Evolutionary conservation across 2,888 invertebrate species (phyloP).

Genomic region (Pterostichus madidus): DNA sequence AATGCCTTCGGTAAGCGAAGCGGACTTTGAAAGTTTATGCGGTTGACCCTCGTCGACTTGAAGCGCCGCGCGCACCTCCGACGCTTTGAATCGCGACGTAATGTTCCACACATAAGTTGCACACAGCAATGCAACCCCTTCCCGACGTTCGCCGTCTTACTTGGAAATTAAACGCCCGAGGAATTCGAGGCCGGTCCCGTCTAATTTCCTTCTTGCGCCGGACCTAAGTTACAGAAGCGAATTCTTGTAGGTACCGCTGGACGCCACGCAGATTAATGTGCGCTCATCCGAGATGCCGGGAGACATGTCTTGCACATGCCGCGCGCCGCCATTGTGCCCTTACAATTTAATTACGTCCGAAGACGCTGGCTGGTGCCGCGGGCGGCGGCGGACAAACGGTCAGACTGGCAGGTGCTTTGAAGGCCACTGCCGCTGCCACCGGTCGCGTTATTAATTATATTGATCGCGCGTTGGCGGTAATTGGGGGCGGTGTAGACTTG

Average conservation of each 20-base stretch:
- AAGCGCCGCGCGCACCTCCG: conserved; percentile 70
- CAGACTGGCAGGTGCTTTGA: conserved; percentile 35
- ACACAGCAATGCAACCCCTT: conserved; percentile 68
- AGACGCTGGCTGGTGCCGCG: background rate
- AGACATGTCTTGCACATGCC: conserved; percentile 64
- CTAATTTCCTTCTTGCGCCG: conserved; percentile 74
- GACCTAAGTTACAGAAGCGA: conserved; percentile 72
- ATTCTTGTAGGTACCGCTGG: conserved; percentile 74
- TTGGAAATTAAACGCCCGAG: conserved; percentile 76
- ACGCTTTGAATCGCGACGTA: conserved; percentile 67
- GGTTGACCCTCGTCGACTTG: conserved; percentile 77
- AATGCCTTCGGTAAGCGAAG: conserved; percentile 74
- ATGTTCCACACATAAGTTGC: conserved; percentile 67
- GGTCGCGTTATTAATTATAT: conserved; percentile 58
- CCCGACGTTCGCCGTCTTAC: conserved; percentile 72
- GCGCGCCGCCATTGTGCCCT: conserved; percentile 56
- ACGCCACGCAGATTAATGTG: conserved; percentile 68
- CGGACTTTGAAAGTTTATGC: conserved; percentile 76
- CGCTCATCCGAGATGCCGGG: conserved; percentile 72
- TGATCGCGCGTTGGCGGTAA: conserved; percentile 51
- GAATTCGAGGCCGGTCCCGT: conserved; percentile 75
- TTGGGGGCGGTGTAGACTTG: conserved; percentile 46
- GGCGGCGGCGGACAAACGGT: conserved; percentile 17
- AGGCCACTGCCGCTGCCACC: background rate
- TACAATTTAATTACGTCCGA: conserved; percentile 66